Evolutionary conservation across 2,888 invertebrate genomes (phyloP).

Genomic region (Acrobasis suavella): DNA sequence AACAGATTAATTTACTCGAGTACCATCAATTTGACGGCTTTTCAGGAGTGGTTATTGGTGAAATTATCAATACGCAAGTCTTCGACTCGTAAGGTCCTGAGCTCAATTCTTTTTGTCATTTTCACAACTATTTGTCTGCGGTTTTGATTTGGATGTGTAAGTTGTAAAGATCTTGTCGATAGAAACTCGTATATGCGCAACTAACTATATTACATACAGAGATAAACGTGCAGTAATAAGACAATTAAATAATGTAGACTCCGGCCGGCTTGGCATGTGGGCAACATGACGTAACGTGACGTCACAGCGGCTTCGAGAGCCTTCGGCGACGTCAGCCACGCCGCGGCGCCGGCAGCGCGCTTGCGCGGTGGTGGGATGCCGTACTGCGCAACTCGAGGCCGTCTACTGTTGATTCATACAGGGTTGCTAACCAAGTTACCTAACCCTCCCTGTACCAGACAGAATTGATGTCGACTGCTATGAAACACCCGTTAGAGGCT

Average conservation of each 20-base stretch:
- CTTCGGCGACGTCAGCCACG: constrained; percentile 49
- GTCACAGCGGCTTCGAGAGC: constrained; percentile 54
- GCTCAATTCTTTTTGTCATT: too few species aligned
- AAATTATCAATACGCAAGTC: too few species aligned
- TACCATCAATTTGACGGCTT: too few species aligned
- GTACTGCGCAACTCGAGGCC: constrained; percentile 39
- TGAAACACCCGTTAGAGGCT: neutral
- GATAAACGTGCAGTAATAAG: constrained; percentile 4
- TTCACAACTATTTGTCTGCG: too few species aligned
- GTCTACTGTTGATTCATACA: constrained; percentile 23
- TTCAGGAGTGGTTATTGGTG: too few species aligned
- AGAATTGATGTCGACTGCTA: constrained; percentile 2
- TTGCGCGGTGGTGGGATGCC: constrained; percentile 36
- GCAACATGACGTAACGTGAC: constrained; percentile 53
- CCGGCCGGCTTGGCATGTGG: constrained; percentile 35
- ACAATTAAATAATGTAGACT: constrained; percentile 29
- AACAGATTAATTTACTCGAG: neutral
- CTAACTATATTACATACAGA: neutral
- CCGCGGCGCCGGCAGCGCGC: constrained; percentile 27
- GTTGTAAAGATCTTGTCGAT: neutral
- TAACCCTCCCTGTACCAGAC: constrained; percentile 11
- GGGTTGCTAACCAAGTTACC: constrained; percentile 19
- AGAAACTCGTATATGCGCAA: neutral
- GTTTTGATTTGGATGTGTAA: too few species aligned
- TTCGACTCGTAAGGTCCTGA: too few species aligned